Percentiles rank a stretch among this genome's conserved stretches.
Conservation (phyloP, 1,140 invertebrate species). For the Anastrepha obliqua region DNA sequence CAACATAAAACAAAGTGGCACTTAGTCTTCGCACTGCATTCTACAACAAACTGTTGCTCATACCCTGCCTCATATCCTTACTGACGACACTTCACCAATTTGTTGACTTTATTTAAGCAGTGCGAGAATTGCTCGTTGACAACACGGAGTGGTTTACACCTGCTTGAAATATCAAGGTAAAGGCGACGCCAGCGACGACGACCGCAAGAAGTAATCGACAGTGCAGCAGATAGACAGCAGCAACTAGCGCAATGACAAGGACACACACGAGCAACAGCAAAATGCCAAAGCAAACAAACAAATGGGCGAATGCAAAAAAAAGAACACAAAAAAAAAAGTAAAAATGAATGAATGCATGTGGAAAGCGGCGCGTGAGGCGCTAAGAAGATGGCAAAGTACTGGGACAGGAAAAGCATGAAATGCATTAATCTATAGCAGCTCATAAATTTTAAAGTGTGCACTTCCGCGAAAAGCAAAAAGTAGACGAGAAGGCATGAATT, state of each 20-base stretch:
- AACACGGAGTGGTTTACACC: conserved; percentile 25
- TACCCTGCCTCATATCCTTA: not conserved
- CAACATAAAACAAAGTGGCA: not conserved
- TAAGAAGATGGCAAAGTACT: not conserved
- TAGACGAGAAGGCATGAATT: not conserved
- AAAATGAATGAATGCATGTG: not conserved
- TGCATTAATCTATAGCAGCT: conserved; percentile 51
- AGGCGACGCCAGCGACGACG: not conserved
- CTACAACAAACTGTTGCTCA: conserved; percentile 39
- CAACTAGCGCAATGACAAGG: not conserved
- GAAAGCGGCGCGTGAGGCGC: not conserved
- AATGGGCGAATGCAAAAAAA: not conserved
- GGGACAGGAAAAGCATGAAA: conserved; percentile 25
- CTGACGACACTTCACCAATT: conserved; percentile 33
- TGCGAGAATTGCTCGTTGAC: conserved; percentile 39
- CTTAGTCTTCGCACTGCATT: not conserved
- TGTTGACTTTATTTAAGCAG: conserved; percentile 51
- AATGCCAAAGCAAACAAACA: conserved; percentile 11
- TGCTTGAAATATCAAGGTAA: conserved; percentile 29
- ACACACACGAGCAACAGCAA: not conserved
- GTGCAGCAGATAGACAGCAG: not conserved
- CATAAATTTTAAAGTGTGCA: conserved; percentile 43
- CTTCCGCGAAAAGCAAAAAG: not conserved
- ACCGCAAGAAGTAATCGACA: not conserved
- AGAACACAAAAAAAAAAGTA: not conserved